A percentile compares a stretch with the other conserved stretches of the same genome.
Evolutionary conservation across 2,113 vertebrate species (phyloP).

Genomic region (Notothenia rossii): DNA sequence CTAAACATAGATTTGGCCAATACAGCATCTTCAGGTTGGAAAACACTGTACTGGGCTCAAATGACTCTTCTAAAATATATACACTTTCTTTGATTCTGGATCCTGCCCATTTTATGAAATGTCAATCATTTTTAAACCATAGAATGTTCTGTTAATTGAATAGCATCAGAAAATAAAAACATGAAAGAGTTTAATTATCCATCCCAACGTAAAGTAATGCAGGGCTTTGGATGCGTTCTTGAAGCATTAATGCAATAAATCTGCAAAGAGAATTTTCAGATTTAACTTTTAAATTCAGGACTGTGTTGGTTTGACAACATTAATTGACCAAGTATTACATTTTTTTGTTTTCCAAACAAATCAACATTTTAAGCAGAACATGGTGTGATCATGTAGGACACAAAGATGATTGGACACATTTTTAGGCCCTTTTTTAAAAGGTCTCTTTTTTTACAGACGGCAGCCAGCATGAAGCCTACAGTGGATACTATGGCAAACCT

Average conservation of each 20-base stretch:
- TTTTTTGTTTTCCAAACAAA: no score
- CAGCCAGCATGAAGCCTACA: conserved; percentile 28
- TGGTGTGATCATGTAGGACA: not conserved
- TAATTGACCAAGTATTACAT: no score
- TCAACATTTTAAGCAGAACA: not conserved
- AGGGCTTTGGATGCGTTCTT: no score
- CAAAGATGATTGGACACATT: not conserved
- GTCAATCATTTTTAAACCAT: no score
- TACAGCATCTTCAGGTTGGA: not conserved
- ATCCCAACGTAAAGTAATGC: not conserved
- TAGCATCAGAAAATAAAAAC: no score
- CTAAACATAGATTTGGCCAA: not conserved
- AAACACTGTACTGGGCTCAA: no score
- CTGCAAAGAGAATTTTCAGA: no score
- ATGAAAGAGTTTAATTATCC: not conserved
- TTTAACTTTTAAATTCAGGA: no score
- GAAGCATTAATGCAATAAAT: no score
- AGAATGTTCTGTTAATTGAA: no score
- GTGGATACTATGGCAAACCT: not conserved
- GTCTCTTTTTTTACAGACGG: conserved; percentile 9
- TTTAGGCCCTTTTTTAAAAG: not conserved
- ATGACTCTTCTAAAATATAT: not conserved
- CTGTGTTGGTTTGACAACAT: no score
- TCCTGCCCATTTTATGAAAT: no score
- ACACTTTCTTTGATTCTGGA: not conserved